A percentile compares a stretch with the other conserved stretches of the same genome.
Evolutionary conservation across 1,140 invertebrate genomes (phyloP).

Genomic region (Metopolophium dirhodum): DNA sequence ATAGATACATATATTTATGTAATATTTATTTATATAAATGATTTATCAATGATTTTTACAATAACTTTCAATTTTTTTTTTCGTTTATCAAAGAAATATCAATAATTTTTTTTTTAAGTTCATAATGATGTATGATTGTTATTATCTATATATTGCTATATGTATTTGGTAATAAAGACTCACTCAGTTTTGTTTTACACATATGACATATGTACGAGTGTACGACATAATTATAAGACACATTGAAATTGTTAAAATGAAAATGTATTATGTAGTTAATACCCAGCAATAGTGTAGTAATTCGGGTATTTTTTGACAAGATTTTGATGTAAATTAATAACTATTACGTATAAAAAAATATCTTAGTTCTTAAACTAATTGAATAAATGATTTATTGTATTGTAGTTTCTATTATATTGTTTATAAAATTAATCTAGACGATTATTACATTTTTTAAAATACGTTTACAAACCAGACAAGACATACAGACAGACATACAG

Average conservation of each 20-base stretch:
- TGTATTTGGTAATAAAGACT: background rate
- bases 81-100: background rate
- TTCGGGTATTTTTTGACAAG: background rate
- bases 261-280: background rate
- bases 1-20: too few species aligned
- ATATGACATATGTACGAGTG: too few species aligned
- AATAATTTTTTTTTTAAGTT: background rate
- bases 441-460: too few species aligned
- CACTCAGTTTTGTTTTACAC: background rate
- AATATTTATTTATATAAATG: too few species aligned
- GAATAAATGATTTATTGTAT: background rate
- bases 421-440: too few species aligned
- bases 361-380: too few species aligned
- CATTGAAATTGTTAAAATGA: background rate
- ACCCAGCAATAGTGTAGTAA: background rate
- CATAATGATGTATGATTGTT: background rate
- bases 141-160: background rate
- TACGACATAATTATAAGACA: background rate
- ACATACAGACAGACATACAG: too few species aligned
- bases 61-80: background rate
- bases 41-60: background rate
- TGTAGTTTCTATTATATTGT: too few species aligned
- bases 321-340: background rate
- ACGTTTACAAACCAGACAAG: too few species aligned
- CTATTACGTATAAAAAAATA: too few species aligned